phyloP scores from a whole-genome alignment of 2,113 vertebrate species.

The Zosterops borbonicus region DNA sequence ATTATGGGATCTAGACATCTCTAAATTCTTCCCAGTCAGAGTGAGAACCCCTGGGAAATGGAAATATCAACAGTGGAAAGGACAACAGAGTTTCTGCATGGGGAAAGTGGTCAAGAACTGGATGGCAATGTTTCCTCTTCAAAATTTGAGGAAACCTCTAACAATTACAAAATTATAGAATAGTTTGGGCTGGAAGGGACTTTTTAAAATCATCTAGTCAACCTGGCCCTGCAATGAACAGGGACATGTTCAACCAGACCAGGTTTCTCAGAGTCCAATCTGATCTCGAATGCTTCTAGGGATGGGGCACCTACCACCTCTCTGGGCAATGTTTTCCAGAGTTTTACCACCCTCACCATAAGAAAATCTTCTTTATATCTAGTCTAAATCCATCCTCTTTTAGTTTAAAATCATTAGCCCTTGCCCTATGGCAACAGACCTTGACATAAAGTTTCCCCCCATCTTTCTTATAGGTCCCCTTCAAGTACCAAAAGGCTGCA shows the following conservation, averaged over 20 bases:
- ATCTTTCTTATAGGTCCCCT: neutral
- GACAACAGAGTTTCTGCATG: accelerated
- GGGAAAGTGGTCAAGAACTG: neutral
- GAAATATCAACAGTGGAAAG: neutral
- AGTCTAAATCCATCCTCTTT: neutral
- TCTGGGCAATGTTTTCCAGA: neutral
- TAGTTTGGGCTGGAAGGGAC: neutral
- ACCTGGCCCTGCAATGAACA: neutral
- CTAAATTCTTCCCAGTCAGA: neutral
- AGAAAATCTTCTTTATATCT: neutral
- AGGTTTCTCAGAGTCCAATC: neutral
- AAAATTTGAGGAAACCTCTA: neutral
- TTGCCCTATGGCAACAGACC: neutral
- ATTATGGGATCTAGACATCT: neutral
- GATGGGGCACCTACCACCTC: neutral
- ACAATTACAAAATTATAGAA: neutral
- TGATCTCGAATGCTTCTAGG: neutral
- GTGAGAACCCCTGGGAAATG: neutral
- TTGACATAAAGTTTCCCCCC: neutral
- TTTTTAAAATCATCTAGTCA: neutral
- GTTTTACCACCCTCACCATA: neutral
- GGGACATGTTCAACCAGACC: neutral
- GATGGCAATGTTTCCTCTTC: neutral
- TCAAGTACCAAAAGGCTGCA: neutral
- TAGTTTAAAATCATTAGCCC: neutral